A percentile compares a stretch with the other conserved stretches of the same genome.
These are phyloP conservation scores for Protonibea diacanthus DNA, from an alignment of 2,797 vertebrate species.

Conservation along the genomic window DNA sequence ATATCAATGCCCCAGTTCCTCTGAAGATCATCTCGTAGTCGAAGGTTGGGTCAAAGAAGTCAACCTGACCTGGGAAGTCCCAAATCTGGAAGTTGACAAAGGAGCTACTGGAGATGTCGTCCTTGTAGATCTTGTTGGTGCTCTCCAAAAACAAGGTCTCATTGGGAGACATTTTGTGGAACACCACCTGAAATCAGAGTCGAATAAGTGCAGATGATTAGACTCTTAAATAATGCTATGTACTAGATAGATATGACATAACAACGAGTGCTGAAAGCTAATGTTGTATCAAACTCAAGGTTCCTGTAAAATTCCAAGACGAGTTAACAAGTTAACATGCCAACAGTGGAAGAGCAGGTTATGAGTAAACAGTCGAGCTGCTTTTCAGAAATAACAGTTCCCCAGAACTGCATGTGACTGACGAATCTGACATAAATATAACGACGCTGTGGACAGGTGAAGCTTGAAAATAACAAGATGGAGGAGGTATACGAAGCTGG, in stretches of 20 bases:
- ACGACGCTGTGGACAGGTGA: background rate
- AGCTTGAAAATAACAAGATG: background rate
- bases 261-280: background rate
- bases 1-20: constrained; percentile 98
- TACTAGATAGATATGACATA: background rate
- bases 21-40: constrained; percentile 99
- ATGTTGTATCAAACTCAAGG: background rate
- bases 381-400: background rate
- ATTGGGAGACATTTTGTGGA: constrained; percentile 99
- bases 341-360: background rate
- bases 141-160: constrained; percentile 99
- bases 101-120: constrained; percentile 99
- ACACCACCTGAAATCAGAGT: constrained; percentile 91
- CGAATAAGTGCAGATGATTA: background rate
- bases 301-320: background rate
- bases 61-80: constrained; percentile 99
- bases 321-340: background rate
- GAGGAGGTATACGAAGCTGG: background rate
- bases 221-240: background rate
- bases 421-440: background rate
- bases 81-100: constrained; percentile 99
- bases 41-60: constrained; percentile 99
- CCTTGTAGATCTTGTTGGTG: constrained; percentile 99
- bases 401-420: too few species aligned
- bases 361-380: background rate